These are phyloP conservation scores for Drosophila seclusa DNA, from an alignment of 2,888 invertebrate species.

Conservation along the genomic window DNA sequence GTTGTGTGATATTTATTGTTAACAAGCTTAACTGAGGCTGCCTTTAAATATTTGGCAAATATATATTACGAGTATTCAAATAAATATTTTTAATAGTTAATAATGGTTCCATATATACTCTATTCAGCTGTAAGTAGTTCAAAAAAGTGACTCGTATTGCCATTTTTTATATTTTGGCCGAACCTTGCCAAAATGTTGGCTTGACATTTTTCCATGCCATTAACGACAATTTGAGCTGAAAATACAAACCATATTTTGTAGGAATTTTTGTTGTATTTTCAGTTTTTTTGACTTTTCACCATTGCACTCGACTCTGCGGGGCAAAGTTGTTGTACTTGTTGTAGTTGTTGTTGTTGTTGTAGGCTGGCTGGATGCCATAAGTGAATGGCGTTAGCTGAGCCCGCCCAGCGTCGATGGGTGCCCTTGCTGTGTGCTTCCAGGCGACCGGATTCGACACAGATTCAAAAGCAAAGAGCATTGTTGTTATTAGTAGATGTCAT, in stretches of 20 bases:
- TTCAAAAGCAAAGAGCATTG: constrained; percentile 24
- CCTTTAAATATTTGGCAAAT: not conserved
- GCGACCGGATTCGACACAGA: constrained; percentile 17
- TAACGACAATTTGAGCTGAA: constrained; percentile 58
- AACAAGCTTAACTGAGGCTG: not conserved
- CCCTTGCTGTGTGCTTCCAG: constrained; percentile 51
- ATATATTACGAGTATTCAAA: not conserved
- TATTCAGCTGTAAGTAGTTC: constrained; percentile 1
- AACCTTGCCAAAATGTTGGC: constrained; percentile 38
- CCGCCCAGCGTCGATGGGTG: constrained; percentile 52
- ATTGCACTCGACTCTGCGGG: constrained; percentile 66
- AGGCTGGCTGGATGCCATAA: constrained; percentile 58
- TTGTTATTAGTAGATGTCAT: constrained; percentile 75
- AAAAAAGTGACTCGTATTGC: constrained; percentile 6
- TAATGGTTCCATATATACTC: not conserved
- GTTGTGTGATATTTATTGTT: not conserved
- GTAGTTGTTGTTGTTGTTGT: not conserved
- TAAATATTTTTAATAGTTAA: not conserved
- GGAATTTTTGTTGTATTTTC: constrained; percentile 11
- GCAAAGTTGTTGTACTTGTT: constrained; percentile 2
- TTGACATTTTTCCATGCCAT: constrained; percentile 77
- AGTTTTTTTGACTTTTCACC: constrained; percentile 69
- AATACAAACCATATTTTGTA: constrained; percentile 54
- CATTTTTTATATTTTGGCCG: constrained; percentile 12
- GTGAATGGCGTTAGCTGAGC: constrained; percentile 65